These are phyloP conservation scores for Pomatostomus ruficeps DNA, from an alignment of 2,113 vertebrate genomes.

Conservation along the genomic window DNA sequence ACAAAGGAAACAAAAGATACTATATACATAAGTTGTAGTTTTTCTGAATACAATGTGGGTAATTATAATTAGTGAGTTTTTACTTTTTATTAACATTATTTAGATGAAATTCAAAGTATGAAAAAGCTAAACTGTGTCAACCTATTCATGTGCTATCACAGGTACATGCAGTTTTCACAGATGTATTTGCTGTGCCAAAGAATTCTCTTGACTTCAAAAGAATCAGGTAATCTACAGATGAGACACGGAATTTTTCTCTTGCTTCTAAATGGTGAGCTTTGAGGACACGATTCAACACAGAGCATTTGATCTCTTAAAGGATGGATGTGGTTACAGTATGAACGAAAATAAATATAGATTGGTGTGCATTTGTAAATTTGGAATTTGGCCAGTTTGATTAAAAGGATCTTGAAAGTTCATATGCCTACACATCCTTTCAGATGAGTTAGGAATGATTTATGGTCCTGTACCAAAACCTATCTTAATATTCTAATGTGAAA, in stretches of 20 bases:
- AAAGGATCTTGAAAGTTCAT: background rate
- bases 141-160: background rate
- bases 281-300: background rate
- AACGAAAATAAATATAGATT: background rate
- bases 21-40: background rate
- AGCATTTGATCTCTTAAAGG: background rate
- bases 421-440: background rate
- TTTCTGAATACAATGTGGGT: constrained; percentile 11
- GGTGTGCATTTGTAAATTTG: background rate
- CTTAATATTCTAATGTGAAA: background rate
- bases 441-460: background rate
- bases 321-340: background rate
- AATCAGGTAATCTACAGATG: rapidly evolving
- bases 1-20: background rate
- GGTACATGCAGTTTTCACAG: background rate
- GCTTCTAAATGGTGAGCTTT: background rate
- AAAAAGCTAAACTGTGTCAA: background rate
- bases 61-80: constrained; percentile 29
- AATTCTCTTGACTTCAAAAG: background rate
- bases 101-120: constrained; percentile 17
- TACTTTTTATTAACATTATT: constrained; percentile 10
- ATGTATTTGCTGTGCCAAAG: background rate
- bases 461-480: background rate
- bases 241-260: background rate
- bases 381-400: background rate